phyloP scores from a whole-genome alignment of 2,888 invertebrate genomes.

The Hirudinaria manillensis region DNA sequence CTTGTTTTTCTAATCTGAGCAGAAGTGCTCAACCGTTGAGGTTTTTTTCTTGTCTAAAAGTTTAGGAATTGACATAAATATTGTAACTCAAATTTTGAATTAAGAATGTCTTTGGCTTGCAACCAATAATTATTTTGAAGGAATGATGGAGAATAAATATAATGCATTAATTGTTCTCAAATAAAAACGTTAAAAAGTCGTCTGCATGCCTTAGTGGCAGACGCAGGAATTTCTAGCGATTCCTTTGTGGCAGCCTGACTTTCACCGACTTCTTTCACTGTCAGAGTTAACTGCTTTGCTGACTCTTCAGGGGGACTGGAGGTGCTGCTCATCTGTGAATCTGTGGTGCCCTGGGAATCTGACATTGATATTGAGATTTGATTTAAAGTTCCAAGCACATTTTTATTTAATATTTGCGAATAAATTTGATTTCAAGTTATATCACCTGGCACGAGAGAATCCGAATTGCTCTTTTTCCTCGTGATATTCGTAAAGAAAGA shows the following conservation, averaged over 20 bases:
- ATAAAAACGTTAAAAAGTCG: no score
- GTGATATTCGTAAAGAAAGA: constrained; percentile 1
- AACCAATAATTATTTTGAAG: no score
- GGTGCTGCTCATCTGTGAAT: constrained; percentile 6
- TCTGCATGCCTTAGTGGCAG: no score
- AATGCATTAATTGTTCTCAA: no score
- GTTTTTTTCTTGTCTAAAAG: constrained; percentile 19
- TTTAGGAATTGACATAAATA: neutral
- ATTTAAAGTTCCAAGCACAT: neutral
- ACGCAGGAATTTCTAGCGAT: no score
- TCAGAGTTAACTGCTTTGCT: no score
- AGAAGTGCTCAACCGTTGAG: constrained; percentile 59
- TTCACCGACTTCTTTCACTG: no score
- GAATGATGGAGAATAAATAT: no score
- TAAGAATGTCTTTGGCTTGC: no score
- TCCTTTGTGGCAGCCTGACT: no score
- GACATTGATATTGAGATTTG: neutral
- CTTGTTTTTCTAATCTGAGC: constrained; percentile 86
- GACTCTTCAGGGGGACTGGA: neutral
- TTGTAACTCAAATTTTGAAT: neutral
- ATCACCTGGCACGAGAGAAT: neutral
- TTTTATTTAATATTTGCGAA: no score
- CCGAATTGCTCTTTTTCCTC: constrained; percentile 7
- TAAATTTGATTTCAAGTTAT: no score
- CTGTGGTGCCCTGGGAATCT: constrained; percentile 22